These are phyloP conservation scores for Leucopsar rothschildi DNA, from an alignment of 2,113 vertebrate species.

Conservation along the genomic window DNA sequence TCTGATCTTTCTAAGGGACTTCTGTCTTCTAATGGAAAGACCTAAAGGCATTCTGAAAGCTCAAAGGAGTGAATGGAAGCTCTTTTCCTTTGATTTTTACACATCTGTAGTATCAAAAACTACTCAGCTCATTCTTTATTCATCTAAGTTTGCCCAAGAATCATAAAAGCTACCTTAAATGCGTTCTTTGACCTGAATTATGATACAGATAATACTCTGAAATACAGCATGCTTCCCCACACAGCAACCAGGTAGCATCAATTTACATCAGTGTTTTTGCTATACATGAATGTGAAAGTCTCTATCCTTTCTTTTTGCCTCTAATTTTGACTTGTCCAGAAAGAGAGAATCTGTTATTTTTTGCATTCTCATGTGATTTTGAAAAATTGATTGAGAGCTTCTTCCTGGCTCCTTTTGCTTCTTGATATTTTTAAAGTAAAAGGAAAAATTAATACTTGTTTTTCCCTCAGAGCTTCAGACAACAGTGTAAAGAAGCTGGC, in stretches of 20 bases:
- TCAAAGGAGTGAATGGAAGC: slow-evolving; percentile 44
- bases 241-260: neutral
- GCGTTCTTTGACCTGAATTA: neutral
- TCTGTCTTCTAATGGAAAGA: slow-evolving; percentile 53
- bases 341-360: neutral
- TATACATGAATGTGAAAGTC: neutral
- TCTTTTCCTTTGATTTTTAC: slow-evolving; percentile 47
- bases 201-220: neutral
- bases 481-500: neutral
- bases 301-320: neutral
- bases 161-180: slow-evolving; percentile 8
- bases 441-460: neutral
- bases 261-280: neutral
- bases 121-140: slow-evolving; percentile 44
- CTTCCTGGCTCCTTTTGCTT: neutral
- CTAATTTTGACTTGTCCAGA: neutral
- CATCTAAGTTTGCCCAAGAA: slow-evolving; percentile 12
- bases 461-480: neutral
- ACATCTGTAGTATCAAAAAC: slow-evolving; percentile 21
- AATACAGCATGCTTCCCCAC: neutral
- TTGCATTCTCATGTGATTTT: neutral
- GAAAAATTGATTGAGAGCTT: neutral
- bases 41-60: slow-evolving; percentile 58
- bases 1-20: slow-evolving; percentile 51
- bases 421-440: neutral